Conservation (phyloP, 2,113 vertebrate species). For the Porphyrio hochstetteri region DNA sequence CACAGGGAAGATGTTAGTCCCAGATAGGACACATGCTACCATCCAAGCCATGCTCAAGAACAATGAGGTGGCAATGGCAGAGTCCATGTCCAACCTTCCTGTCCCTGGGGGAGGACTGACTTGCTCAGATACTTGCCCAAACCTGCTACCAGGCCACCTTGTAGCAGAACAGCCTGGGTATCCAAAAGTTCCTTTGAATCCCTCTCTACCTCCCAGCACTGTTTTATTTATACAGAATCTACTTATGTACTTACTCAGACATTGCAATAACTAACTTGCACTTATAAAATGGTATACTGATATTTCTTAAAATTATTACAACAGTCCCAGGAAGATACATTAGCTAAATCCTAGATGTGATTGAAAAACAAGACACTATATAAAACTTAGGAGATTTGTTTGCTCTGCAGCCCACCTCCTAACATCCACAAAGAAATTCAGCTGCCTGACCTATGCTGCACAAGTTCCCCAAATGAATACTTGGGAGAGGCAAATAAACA, state of each 20-base stretch:
- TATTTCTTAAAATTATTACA: background rate
- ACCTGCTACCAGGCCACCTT: background rate
- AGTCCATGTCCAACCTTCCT: background rate
- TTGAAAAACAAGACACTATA: background rate
- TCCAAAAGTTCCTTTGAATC: background rate
- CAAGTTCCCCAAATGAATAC: conserved; percentile 35
- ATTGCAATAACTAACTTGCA: background rate
- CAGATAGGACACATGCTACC: background rate
- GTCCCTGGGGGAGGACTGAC: background rate
- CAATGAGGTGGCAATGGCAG: background rate
- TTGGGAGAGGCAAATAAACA: conserved; percentile 39
- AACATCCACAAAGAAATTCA: conserved; percentile 27
- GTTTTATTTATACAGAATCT: background rate
- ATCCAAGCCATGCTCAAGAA: background rate
- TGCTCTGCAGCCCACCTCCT: background rate
- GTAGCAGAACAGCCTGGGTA: background rate
- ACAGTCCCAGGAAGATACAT: background rate
- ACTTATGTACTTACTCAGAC: background rate
- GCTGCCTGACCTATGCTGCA: background rate
- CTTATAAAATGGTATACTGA: background rate
- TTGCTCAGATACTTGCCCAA: background rate
- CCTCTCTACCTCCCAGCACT: background rate
- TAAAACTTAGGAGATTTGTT: background rate
- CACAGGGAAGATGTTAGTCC: background rate
- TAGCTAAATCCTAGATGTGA: background rate